phyloP scores from a whole-genome alignment of 2,113 vertebrate species.

The Gymnobelideus leadbeateri region DNA sequence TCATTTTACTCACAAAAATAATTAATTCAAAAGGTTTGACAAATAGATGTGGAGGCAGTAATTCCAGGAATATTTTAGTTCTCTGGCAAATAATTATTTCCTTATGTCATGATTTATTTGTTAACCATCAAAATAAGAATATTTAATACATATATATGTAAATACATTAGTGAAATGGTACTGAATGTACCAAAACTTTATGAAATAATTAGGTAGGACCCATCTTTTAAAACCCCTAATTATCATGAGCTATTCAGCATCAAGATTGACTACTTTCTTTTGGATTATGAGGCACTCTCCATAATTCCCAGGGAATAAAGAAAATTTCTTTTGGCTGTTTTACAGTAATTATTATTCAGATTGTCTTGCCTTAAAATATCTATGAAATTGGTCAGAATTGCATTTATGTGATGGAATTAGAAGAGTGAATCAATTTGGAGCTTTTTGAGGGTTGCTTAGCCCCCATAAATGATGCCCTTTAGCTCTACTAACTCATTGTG shows the following conservation, averaged over 20 bases:
- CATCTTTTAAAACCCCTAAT: conserved; percentile 30
- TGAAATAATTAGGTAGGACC: conserved; percentile 37
- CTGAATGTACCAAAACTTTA: background rate
- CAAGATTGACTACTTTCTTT: background rate
- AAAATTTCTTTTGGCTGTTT: background rate
- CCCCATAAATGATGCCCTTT: background rate
- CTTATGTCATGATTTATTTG: conserved; percentile 22
- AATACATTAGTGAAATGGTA: background rate
- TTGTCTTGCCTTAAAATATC: background rate
- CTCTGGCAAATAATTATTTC: background rate
- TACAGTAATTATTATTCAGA: background rate
- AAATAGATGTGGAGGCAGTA: background rate
- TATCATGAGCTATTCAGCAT: background rate
- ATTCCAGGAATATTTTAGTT: conserved; percentile 28
- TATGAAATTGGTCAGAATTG: conserved; percentile 23
- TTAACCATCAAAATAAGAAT: background rate
- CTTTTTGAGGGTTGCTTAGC: background rate
- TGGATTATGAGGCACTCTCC: background rate
- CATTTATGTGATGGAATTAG: conserved; percentile 3
- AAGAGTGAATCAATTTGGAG: background rate
- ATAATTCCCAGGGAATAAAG: background rate
- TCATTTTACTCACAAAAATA: background rate
- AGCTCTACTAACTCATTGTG: background rate
- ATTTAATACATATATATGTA: background rate
- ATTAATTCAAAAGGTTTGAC: background rate